Base-by-base conservation (phyloP, 2,797 vertebrate genomes). In the Cirrhinus mrigala region DNA sequence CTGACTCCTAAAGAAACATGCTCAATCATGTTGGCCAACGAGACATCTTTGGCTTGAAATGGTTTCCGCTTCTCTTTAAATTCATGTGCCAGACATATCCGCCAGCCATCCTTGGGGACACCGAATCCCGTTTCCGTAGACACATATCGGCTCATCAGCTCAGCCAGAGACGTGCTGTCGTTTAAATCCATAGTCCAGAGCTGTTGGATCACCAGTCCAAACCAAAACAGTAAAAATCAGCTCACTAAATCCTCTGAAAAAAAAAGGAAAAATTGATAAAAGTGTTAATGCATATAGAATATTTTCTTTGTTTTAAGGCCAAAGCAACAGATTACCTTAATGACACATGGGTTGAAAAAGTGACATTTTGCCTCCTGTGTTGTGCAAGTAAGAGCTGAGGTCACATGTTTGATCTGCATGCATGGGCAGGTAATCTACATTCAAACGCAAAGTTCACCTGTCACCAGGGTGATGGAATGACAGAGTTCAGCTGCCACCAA, bases 51-150 rank as follows among this genome's bases (percentile, higher is more conserved):
- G 6, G 97, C 96, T 29, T 97, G 94, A 88, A 97, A 97, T 1
- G 98, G 98, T 88, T 97, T 97, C 82, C 98, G 95, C 93, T 95
- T 97, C 94, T 99, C 97, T 88, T 94, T 94, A 92, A 98, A 99
- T 90, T 97, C 96, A 1, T 98, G 97, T 0, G 96, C 97, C 89
- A 99, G 91, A 88, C 98, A 99, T 88, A 98, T 96, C 8, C 98
- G 93, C 98, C 98, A 99, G 0, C 98, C 98, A 48, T 96, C 95
- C n/a, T 86, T 82, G 6, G 97, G 96, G 14, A 99, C 96, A 1
- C 91, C 91, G 20, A 91, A 93, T 29, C 98, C 97, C 76, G 40
- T 73, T 50, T 96, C 95, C 73, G 94, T 85, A 46, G 96, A 96
- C 89, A 95, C 95, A 44, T 96, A 99, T n/a, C 90, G 89, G 52